These are phyloP conservation scores for Acanthurus tractus DNA, from an alignment of 2,797 vertebrate genomes.

Conservation along the genomic window DNA sequence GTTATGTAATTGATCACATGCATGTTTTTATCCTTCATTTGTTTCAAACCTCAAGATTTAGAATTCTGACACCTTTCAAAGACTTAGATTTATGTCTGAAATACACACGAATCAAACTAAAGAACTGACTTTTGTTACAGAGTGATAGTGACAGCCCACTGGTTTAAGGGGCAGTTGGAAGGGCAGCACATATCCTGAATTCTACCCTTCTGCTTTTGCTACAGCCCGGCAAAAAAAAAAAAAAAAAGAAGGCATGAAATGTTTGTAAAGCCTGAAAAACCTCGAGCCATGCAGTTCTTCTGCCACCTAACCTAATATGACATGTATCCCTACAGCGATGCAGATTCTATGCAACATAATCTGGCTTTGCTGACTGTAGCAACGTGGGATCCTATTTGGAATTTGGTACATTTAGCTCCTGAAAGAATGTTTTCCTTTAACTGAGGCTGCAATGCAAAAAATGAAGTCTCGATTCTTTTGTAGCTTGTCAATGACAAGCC, in stretches of 20 bases:
- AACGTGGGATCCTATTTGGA: slow-evolving; percentile 79
- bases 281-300: slow-evolving; percentile 66
- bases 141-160: slow-evolving; percentile 70
- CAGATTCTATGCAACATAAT: slow-evolving; percentile 78
- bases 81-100: slow-evolving; percentile 47
- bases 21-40: neutral
- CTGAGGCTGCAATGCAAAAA: slow-evolving; percentile 82
- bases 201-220: slow-evolving; percentile 63
- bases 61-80: slow-evolving; percentile 36
- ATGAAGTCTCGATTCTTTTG: slow-evolving; percentile 79
- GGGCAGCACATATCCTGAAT: slow-evolving; percentile 70
- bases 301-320: slow-evolving; percentile 76
- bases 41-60: slow-evolving; percentile 5
- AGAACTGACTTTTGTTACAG: slow-evolving; percentile 62
- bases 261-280: slow-evolving; percentile 66
- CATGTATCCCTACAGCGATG: slow-evolving; percentile 76
- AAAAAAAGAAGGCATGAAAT: slow-evolving; percentile 65
- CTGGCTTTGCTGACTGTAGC: slow-evolving; percentile 68
- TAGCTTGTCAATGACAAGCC: slow-evolving; percentile 65
- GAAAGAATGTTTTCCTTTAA: slow-evolving; percentile 79
- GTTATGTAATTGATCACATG: neutral
- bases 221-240: slow-evolving; percentile 37
- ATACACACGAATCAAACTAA: slow-evolving; percentile 58
- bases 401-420: slow-evolving; percentile 74
- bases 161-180: slow-evolving; percentile 65